Percentiles rank a stretch among this genome's conserved stretches.
phyloP scores from a whole-genome alignment of 1,140 invertebrate genomes.

The Phthorimaea operculella region DNA sequence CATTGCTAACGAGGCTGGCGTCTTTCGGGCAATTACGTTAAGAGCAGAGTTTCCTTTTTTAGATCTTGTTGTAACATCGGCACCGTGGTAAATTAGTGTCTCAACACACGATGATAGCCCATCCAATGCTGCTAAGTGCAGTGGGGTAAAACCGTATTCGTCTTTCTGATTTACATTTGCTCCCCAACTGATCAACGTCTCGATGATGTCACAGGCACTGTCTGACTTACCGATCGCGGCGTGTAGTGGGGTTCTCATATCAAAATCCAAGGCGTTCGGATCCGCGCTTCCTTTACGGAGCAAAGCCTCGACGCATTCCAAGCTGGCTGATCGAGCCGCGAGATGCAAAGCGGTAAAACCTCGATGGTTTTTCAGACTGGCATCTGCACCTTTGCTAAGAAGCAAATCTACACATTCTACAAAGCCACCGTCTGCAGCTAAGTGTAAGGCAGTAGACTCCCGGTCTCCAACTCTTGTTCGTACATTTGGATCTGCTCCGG shows the following conservation, averaged over 20 bases:
- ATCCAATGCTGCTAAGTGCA: constrained; percentile 88
- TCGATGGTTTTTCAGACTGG: constrained; percentile 76
- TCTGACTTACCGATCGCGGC: constrained; percentile 81
- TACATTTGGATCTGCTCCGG: constrained; percentile 71
- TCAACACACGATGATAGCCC: constrained; percentile 86
- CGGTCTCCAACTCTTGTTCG: constrained; percentile 74
- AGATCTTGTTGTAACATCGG: constrained; percentile 85
- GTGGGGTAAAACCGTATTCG: constrained; percentile 88
- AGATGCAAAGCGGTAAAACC: constrained; percentile 83
- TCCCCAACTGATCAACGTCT: constrained; percentile 78
- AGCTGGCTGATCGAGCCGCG: constrained; percentile 78
- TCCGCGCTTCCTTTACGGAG: constrained; percentile 77
- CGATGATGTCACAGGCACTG: constrained; percentile 79
- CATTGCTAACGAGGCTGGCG: constrained; percentile 81
- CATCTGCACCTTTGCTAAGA: constrained; percentile 77
- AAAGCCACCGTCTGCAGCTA: constrained; percentile 83
- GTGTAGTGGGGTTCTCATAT: constrained; percentile 81
- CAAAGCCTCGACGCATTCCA: constrained; percentile 81
- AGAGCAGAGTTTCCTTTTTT: constrained; percentile 85
- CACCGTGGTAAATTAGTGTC: constrained; percentile 83
- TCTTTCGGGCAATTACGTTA: constrained; percentile 84
- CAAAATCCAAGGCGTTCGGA: constrained; percentile 80
- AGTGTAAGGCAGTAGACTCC: constrained; percentile 80
- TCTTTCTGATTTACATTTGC: constrained; percentile 88
- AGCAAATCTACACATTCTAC: constrained; percentile 78